Percentiles rank a stretch among this genome's conserved stretches.
Evolutionary conservation across 2,888 invertebrate species (phyloP).

Genomic region (Cephonodes hylas): DNA sequence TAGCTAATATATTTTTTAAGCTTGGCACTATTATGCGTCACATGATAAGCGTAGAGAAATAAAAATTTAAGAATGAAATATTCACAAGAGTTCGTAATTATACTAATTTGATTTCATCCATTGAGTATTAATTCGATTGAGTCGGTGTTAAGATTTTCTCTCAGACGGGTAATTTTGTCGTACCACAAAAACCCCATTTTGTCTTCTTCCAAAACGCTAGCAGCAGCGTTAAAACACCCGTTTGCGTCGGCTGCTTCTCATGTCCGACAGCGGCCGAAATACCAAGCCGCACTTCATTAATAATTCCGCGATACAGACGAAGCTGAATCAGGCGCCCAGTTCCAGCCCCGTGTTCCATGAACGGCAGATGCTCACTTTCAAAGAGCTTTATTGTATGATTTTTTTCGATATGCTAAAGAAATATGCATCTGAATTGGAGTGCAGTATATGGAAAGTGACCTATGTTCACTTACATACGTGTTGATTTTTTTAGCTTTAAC

Average conservation of each 20-base stretch:
- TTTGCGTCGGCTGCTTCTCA: constrained; percentile 21
- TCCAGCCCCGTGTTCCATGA: background rate
- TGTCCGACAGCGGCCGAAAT: constrained; percentile 29
- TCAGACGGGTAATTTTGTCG: too few relatives aligned
- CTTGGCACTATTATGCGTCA: too few relatives aligned
- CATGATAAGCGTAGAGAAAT: too few relatives aligned
- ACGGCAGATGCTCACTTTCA: background rate
- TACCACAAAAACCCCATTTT: too few relatives aligned
- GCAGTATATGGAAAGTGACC: background rate
- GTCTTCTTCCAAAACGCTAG: background rate
- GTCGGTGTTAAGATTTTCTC: too few relatives aligned
- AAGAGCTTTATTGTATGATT: background rate
- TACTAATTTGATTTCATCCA: too few relatives aligned
- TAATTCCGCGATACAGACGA: constrained; percentile 40
- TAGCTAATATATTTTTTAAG: too few relatives aligned
- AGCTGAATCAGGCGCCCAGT: constrained; percentile 14
- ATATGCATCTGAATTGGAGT: background rate
- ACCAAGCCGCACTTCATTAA: constrained; percentile 44
- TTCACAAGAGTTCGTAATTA: too few relatives aligned
- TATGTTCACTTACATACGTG: background rate
- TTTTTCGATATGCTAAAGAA: background rate
- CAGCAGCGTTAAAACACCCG: constrained; percentile 17
- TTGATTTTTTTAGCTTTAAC: too few relatives aligned
- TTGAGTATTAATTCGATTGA: too few relatives aligned
- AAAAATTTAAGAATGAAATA: too few relatives aligned